Conservation (phyloP, 2,888 invertebrate genomes). For the Mythimna albipuncta region DNA sequence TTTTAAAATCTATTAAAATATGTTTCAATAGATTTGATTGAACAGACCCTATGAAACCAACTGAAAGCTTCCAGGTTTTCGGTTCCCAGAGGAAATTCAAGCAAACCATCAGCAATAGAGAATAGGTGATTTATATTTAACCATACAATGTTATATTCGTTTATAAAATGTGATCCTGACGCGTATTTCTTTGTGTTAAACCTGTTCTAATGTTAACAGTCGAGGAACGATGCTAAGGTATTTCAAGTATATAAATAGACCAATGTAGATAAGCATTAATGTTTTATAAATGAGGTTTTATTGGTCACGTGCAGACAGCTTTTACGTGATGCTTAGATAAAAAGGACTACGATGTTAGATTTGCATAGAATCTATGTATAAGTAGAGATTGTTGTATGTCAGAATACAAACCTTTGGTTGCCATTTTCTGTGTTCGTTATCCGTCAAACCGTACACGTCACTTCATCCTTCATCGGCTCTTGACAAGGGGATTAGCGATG, state of each 20-base stretch:
- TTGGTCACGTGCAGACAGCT: conserved; percentile 30
- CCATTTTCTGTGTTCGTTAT: background rate
- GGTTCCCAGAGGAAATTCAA: background rate
- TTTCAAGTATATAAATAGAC: conserved; percentile 38
- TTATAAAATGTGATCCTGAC: conserved; percentile 37
- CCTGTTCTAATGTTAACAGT: conserved; percentile 51
- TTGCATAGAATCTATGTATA: background rate
- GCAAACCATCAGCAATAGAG: background rate
- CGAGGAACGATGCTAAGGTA: conserved; percentile 29
- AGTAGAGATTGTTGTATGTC: background rate
- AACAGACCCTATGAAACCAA: background rate
- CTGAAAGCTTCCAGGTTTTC: background rate
- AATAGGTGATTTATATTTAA: conserved; percentile 7
- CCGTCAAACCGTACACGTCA: background rate
- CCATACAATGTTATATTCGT: conserved; percentile 21
- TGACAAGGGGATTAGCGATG: conserved; percentile 4
- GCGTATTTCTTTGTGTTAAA: conserved; percentile 46
- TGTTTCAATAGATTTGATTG: background rate
- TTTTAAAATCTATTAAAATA: background rate
- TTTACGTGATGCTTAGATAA: conserved; percentile 30
- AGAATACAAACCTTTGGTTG: background rate
- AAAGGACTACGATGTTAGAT: conserved; percentile 2
- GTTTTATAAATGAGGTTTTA: conserved; percentile 64
- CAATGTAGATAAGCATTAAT: conserved; percentile 49
- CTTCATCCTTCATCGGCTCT: conserved; percentile 4